A percentile compares a stretch with the other conserved stretches of the same genome.
phyloP scores from a whole-genome alignment of 2,797 vertebrate species.

The Lithobates pipiens region DNA sequence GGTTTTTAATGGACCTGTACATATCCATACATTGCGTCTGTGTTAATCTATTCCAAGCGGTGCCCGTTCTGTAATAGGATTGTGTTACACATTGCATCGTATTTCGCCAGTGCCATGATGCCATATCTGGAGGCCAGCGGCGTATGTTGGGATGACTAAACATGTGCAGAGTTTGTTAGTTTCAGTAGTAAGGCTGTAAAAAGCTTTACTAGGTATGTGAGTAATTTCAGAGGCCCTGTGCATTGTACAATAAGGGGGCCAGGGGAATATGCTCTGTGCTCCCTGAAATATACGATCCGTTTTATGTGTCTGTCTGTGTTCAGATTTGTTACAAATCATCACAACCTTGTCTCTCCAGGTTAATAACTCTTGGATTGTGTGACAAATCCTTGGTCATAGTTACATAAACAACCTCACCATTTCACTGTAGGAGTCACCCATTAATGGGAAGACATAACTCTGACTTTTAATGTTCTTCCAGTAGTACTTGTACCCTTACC shows the following conservation, averaged over 20 bases:
- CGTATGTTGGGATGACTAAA: slow-evolving; percentile 39
- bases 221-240: slow-evolving; percentile 35
- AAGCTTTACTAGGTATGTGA: slow-evolving; percentile 55
- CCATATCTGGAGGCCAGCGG: slow-evolving; percentile 45
- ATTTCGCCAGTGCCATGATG: slow-evolving; percentile 41
- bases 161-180: slow-evolving; percentile 26
- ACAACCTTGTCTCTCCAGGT: slow-evolving; percentile 17
- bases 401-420: no score
- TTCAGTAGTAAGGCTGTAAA: slow-evolving; percentile 53
- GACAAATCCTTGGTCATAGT: slow-evolving; percentile 7
- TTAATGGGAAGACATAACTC: no score
- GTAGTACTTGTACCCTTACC: no score
- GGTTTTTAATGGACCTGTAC: slow-evolving; percentile 24
- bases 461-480: no score
- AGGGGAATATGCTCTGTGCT: slow-evolving; percentile 11
- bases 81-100: slow-evolving; percentile 52
- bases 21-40: slow-evolving; percentile 50
- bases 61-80: slow-evolving; percentile 41
- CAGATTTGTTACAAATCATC: slow-evolving; percentile 44
- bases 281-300: slow-evolving; percentile 21
- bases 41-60: slow-evolving; percentile 48
- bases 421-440: no score
- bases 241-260: slow-evolving; percentile 9
- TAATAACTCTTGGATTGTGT: slow-evolving; percentile 21
- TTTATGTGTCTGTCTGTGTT: slow-evolving; percentile 48